Base-by-base conservation (phyloP, 2,888 invertebrate species). In the Sinohyriopsis cumingii region DNA sequence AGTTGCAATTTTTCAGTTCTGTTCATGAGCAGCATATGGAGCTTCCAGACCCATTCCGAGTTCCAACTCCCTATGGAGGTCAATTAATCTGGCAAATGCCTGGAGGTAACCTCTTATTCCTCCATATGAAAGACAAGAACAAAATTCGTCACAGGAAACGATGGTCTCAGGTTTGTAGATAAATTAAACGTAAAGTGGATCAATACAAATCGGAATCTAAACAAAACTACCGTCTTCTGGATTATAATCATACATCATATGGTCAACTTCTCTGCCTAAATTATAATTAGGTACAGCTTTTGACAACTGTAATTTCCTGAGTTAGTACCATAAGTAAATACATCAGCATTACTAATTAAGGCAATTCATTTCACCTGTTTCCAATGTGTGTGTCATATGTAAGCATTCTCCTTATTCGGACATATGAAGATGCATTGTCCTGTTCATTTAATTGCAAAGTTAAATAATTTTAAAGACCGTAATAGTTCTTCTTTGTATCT, bases 121-220 rank as follows among this genome's bases (percentile, higher is more conserved):
- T 97, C 25, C 99, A 99, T 70, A 92, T 99, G 82, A 99, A 99
- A 91, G 98, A 99, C 90, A 99, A 98, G 90, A 94, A 94, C 87
- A 97, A 96, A 88, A 99, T 99, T 86, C 94, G 99, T 87, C 98
- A 98, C 92, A 95, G 97, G 87, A 99, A 99, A 91, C 94, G 99
- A 84, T 99, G 99, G 99, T 98, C 98, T 72, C 99, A 99, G 93
- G 94, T 90, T 75, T 68, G 60, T 12, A 7, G 54, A 20, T 22
- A 53, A 33, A 25, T 9, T 61, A 20, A 61, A 63, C 6, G 12
- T 53, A 15, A 53, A 22, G 1, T 12, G 45, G 22, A 67, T 25
- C 24, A 33, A 3, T 53, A 24, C 19, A 61, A 12, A 18, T 22
- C 20, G 24, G 2, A 28, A n/a, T 19, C 19, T 19, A 67, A n/a